Evolutionary conservation across 2,113 vertebrate species (phyloP).

Genomic region (Caloenas nicobarica): DNA sequence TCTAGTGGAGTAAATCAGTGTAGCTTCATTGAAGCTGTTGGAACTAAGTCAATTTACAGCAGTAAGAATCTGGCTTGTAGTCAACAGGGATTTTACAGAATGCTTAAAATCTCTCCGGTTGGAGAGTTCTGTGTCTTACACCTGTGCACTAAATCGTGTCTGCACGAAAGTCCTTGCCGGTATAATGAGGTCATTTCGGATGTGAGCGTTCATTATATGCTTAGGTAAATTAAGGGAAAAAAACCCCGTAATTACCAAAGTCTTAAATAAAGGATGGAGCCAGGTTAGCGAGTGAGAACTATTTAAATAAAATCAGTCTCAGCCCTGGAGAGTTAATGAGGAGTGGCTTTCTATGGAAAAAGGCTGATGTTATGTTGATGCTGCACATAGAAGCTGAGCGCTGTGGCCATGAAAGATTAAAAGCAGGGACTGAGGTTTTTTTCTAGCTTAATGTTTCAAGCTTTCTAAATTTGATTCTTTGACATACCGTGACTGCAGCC

Average conservation of each 20-base stretch:
- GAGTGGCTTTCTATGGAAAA: neutral
- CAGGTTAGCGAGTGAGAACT: constrained; percentile 41
- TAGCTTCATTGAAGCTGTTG: constrained; percentile 34
- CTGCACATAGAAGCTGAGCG: neutral
- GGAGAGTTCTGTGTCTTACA: constrained; percentile 2
- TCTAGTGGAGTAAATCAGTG: constrained; percentile 41
- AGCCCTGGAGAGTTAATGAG: neutral
- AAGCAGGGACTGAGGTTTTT: neutral
- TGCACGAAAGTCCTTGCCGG: neutral
- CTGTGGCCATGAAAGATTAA: neutral
- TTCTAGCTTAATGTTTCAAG: constrained; percentile 44
- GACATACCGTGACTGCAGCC: constrained; percentile 28
- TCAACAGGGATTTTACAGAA: constrained; percentile 39
- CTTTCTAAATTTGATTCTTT: constrained; percentile 29
- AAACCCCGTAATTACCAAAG: constrained; percentile 32
- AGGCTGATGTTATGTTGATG: neutral
- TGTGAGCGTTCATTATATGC: neutral
- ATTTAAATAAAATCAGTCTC: constrained; percentile 41
- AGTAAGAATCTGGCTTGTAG: constrained; percentile 41
- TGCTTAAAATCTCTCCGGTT: constrained; percentile 21
- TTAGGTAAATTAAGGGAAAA: constrained; percentile 35
- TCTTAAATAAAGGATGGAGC: constrained; percentile 39
- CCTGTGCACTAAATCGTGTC: neutral
- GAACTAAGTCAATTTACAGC: constrained; percentile 45
- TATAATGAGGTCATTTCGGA: constrained; percentile 40